Base-by-base conservation (phyloP, 2,888 invertebrate genomes). In the Linyphia triangularis region DNA sequence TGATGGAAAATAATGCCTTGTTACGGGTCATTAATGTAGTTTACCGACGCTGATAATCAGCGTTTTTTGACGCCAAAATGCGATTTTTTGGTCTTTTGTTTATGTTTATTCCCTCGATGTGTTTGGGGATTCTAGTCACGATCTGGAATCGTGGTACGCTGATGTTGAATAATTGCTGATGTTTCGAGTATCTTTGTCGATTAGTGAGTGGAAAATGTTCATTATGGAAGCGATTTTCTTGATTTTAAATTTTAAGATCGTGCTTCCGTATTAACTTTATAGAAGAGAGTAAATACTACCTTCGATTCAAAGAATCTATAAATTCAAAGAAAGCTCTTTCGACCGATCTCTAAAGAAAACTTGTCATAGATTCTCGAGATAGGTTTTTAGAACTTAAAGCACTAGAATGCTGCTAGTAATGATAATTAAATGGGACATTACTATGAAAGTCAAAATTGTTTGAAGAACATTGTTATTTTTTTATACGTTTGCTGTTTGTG, bases 11-110 rank as follows among this genome's bases (percentile, higher is more conserved):
- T 79, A 86, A 79, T 79, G 81, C 73, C 86, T 88, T 88, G 86
- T 88, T 88, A 88, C 81, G 86, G 86, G 67, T 88, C 86, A 88
- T 88, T 82, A 88, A 81, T 88, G 86, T 30, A 88, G 75, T 88
- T 88, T 88, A 88, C 86, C 81, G 81, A 75, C 73, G 81, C 73
- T 30, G 73, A 81, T 88, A 88, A 88, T 82, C 81, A 65, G 73
- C 57, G 67, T 75, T 81, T 88, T 81, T 81, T 65, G 73, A 75
- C 81, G 69, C 75, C 82, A 59, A 65, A 43, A 43, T 63, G 78
- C 61, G 43, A n/a, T n/a, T 79, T 37, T 59, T 40, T 65, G 37
- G 65, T 61, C 61, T 3, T n/a, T 43, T 70, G 61, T 72, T 82
- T 72, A 72, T 82, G 63, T 82, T 82, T 82, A 72, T 82, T 72